These are phyloP conservation scores for Parnassius apollo DNA, from an alignment of 2,888 invertebrate genomes.

Conservation along the genomic window DNA sequence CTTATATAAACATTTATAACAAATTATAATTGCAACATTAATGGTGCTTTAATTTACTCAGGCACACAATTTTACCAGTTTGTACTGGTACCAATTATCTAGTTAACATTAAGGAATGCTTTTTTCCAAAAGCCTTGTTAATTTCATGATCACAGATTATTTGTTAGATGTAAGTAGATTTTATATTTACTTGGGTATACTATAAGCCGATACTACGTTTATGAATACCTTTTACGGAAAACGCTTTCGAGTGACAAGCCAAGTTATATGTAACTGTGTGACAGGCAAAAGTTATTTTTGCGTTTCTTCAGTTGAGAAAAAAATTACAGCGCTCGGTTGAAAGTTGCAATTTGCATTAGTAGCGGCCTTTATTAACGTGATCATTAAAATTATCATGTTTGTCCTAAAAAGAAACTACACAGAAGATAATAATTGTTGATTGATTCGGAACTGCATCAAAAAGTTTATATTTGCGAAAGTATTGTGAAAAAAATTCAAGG, in stretches of 20 bases:
- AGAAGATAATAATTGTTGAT: too few relatives aligned
- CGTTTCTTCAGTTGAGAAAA: too few relatives aligned
- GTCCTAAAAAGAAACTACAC: too few relatives aligned
- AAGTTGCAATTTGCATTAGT: too few relatives aligned
- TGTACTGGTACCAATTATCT: slow-evolving; percentile 3
- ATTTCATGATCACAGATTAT: slow-evolving; percentile 15
- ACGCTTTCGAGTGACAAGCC: slow-evolving; percentile 5
- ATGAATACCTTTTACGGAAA: background rate
- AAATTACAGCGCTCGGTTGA: too few relatives aligned
- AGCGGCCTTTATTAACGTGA: too few relatives aligned
- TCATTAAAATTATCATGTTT: too few relatives aligned
- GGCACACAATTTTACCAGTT: slow-evolving; percentile 6
- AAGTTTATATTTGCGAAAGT: too few relatives aligned
- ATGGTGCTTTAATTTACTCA: slow-evolving; percentile 12
- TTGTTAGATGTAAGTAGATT: slow-evolving; percentile 3
- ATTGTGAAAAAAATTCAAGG: too few relatives aligned
- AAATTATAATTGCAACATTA: slow-evolving; percentile 20
- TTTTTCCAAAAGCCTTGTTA: slow-evolving; percentile 4
- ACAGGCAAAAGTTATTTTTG: background rate
- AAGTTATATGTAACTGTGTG: background rate
- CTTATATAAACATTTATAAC: slow-evolving; percentile 21
- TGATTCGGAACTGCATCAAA: too few relatives aligned
- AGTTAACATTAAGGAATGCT: slow-evolving; percentile 10
- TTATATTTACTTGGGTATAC: too few relatives aligned
- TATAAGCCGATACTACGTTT: too few relatives aligned